phyloP scores from a whole-genome alignment of 2,797 vertebrate genomes.

The Paramormyrops hopkinsi region DNA sequence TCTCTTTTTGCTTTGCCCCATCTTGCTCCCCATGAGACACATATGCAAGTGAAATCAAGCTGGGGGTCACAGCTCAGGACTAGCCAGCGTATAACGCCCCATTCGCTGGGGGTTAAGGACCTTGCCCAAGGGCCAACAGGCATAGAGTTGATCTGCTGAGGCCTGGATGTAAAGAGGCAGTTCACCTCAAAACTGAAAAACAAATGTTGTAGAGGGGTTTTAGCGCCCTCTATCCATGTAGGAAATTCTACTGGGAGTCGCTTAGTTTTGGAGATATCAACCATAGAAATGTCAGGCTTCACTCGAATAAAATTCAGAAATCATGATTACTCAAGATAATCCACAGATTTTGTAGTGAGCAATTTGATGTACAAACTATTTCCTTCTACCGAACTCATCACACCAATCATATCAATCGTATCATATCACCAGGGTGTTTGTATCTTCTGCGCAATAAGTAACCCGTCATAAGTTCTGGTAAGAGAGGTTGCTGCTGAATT shows the following conservation, averaged over 20 bases:
- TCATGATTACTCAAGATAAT: too few relatives aligned
- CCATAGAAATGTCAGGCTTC: background rate
- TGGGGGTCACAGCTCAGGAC: background rate
- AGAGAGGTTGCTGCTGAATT: background rate
- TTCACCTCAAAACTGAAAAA: background rate
- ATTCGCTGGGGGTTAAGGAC: background rate
- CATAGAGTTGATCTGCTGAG: background rate
- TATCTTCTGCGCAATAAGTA: background rate
- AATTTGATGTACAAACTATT: too few relatives aligned
- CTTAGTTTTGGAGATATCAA: background rate
- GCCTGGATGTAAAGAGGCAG: background rate
- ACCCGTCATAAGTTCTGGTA: background rate
- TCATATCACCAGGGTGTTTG: background rate
- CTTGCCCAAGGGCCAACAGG: background rate
- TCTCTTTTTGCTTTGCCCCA: background rate
- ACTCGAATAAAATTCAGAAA: background rate
- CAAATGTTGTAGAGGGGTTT: background rate
- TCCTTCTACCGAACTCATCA: too few relatives aligned
- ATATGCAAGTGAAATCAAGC: background rate
- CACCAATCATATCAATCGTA: background rate
- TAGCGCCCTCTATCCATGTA: background rate
- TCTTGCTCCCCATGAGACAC: background rate
- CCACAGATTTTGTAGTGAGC: too few relatives aligned
- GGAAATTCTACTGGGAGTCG: background rate
- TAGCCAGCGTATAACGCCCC: background rate